phyloP scores from a whole-genome alignment of 2,797 vertebrate genomes.

The Phoebastria nigripes region DNA sequence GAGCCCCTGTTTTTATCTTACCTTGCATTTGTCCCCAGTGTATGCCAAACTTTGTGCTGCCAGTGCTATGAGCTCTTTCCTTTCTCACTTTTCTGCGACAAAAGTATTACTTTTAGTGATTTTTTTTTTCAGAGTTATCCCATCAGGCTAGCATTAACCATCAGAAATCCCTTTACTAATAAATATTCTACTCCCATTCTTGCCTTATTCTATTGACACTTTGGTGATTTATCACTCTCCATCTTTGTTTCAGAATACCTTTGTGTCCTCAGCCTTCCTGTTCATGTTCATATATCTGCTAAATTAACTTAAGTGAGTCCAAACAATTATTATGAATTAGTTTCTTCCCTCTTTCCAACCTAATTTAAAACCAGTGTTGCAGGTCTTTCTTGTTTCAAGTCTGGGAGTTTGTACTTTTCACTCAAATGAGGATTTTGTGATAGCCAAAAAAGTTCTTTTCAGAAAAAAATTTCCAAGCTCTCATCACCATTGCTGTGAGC shows the following conservation, averaged over 20 bases:
- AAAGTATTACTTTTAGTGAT: not conserved
- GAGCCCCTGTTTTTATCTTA: not conserved
- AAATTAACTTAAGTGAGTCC: not conserved
- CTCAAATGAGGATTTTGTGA: not conserved
- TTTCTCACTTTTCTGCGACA: not conserved
- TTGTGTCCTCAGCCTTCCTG: not conserved
- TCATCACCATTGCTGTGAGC: not conserved
- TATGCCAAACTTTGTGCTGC: not conserved
- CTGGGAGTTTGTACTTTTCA: not conserved
- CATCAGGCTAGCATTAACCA: not conserved
- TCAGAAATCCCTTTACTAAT: not conserved
- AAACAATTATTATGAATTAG: not conserved
- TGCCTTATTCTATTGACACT: not conserved
- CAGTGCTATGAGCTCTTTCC: not conserved
- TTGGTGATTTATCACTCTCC: not conserved
- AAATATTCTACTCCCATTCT: not conserved
- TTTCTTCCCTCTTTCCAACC: not conserved
- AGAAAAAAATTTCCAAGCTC: not conserved
- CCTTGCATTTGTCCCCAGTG: not conserved
- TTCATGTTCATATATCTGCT: not conserved
- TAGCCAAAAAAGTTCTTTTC: not conserved
- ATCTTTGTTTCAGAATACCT: not conserved
- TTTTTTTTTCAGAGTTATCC: not conserved
- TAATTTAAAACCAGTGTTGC: not conserved
- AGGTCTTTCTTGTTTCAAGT: not conserved